These are phyloP conservation scores for Magallana angulata DNA, from an alignment of 1,140 invertebrate genomes.

Conservation along the genomic window DNA sequence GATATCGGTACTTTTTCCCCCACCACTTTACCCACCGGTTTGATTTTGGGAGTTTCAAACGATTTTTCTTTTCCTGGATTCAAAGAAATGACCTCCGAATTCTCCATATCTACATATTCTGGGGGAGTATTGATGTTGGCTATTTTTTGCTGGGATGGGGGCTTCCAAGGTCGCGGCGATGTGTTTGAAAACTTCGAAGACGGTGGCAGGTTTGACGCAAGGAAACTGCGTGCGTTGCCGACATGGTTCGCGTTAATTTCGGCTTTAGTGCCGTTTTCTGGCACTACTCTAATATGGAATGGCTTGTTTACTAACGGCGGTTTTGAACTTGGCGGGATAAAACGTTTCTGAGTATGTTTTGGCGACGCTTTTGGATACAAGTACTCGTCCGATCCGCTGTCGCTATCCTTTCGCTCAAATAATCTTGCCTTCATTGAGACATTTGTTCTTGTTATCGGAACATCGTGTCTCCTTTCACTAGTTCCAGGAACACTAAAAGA, in stretches of 20 bases:
- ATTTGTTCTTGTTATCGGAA: background rate
- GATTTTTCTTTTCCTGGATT: background rate
- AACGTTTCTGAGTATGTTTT: background rate
- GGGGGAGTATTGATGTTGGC: background rate
- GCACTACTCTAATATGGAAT: background rate
- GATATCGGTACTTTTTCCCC: slow-evolving; percentile 28
- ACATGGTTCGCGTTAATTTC: background rate
- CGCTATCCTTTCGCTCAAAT: background rate
- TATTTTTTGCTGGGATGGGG: background rate
- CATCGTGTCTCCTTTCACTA: background rate
- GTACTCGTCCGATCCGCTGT: background rate
- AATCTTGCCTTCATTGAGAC: slow-evolving; percentile 8
- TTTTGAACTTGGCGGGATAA: slow-evolving; percentile 17
- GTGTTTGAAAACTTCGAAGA: background rate
- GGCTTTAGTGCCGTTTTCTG: background rate
- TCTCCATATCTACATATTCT: slow-evolving; percentile 11
- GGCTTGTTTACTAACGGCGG: background rate
- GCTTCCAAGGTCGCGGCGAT: slow-evolving; percentile 12
- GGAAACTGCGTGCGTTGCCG: background rate
- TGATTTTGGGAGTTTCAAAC: background rate
- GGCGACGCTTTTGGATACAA: background rate
- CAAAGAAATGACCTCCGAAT: background rate
- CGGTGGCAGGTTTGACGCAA: background rate
- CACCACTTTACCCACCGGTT: slow-evolving; percentile 22
- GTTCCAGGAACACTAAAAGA: background rate